phyloP scores from a whole-genome alignment of 2,888 invertebrate genomes.

The Maniola hyperantus region DNA sequence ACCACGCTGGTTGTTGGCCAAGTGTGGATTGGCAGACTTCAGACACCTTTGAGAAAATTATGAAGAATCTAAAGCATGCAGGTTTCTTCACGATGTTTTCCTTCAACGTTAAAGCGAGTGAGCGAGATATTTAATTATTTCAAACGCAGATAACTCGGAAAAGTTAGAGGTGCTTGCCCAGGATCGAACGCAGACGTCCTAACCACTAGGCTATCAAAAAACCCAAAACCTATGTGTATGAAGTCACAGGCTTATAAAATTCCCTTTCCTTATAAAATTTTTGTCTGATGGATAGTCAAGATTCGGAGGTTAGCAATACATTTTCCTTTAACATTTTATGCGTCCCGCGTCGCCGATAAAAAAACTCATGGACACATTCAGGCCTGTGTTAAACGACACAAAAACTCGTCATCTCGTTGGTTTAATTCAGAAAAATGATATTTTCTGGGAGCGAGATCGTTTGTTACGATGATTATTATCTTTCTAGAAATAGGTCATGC shows the following conservation, averaged over 20 bases:
- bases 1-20: no score
- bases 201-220: no score
- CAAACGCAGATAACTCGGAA: no score
- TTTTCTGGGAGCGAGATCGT: constrained; percentile 17
- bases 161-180: no score
- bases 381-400: constrained; percentile 22
- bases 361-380: constrained; percentile 37
- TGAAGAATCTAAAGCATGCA: no score
- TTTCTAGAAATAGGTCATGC: constrained; percentile 21
- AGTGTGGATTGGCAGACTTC: no score
- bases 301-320: constrained; percentile 38
- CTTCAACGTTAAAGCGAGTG: no score
- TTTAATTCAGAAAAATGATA: constrained; percentile 26
- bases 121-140: no score
- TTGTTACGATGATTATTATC: constrained; percentile 17
- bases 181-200: no score
- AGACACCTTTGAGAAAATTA: no score
- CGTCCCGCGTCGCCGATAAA: constrained; percentile 40
- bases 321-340: constrained; percentile 42
- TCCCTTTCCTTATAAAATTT: not conserved
- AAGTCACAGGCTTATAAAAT: not conserved
- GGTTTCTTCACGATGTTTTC: no score
- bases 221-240: no score
- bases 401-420: constrained; percentile 22
- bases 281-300: constrained; percentile 18